Evolutionary conservation across 2,113 vertebrate genomes (phyloP).

Genomic region (Hippopotamus amphibius): DNA sequence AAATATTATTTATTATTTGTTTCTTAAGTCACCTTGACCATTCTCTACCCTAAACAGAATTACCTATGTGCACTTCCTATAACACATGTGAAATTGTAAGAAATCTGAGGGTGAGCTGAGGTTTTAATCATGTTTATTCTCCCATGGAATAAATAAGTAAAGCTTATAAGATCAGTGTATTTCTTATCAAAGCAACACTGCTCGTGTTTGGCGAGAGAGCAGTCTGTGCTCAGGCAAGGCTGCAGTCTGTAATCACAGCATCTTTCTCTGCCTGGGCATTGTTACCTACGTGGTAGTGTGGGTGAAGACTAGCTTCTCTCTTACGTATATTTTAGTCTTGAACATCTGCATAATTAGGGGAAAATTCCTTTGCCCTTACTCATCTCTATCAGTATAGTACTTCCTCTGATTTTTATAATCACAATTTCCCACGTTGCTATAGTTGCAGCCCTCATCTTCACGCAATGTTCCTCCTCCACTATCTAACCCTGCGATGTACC

Average conservation of each 20-base stretch:
- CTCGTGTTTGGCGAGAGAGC: neutral
- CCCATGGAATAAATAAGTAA: neutral
- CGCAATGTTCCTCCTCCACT: neutral
- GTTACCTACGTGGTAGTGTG: neutral
- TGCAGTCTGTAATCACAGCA: neutral
- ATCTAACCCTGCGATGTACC: slow-evolving; percentile 1
- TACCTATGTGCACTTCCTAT: neutral
- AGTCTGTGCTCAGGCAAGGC: neutral
- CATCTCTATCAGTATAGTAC: slow-evolving; percentile 42
- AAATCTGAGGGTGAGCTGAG: neutral
- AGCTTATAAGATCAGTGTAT: neutral
- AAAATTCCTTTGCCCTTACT: slow-evolving; percentile 53
- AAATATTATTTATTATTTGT: neutral
- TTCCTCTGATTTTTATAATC: slow-evolving; percentile 57
- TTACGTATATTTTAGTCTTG: neutral
- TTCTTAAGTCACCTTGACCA: neutral
- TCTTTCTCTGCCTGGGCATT: neutral
- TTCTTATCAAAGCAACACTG: neutral
- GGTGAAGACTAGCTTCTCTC: neutral
- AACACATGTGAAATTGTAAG: neutral
- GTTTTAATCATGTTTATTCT: neutral
- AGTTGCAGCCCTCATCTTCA: slow-evolving; percentile 45
- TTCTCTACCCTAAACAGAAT: neutral
- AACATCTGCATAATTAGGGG: slow-evolving; percentile 20
- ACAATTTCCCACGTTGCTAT: slow-evolving; percentile 69